Conservation (phyloP, 2,113 vertebrate species). For the Hippopotamus amphibius region DNA sequence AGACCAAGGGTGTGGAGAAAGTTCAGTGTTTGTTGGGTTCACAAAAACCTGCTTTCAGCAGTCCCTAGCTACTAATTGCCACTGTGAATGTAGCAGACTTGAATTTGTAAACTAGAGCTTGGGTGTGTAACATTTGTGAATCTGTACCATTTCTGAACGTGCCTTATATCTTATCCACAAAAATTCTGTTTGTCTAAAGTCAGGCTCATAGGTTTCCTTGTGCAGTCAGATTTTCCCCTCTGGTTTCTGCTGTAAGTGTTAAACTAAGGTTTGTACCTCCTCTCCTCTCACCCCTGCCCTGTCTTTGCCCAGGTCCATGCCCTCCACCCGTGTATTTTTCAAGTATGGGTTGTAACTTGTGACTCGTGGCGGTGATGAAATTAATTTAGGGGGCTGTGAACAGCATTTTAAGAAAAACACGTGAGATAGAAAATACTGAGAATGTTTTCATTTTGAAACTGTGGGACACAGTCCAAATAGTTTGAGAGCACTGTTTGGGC, state of each 20-base stretch:
- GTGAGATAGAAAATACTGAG: neutral
- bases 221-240: neutral
- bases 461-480: neutral
- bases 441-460: neutral
- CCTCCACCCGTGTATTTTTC: neutral
- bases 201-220: neutral
- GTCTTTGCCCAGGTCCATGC: neutral
- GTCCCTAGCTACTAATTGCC: neutral
- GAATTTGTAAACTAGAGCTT: neutral
- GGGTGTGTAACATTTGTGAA: neutral
- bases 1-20: neutral
- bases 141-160: neutral
- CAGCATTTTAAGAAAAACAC: neutral
- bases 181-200: neutral
- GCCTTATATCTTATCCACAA: neutral
- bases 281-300: rapidly evolving
- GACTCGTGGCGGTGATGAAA: neutral
- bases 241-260: neutral
- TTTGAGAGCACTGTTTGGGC: neutral
- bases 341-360: neutral
- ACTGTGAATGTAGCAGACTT: neutral
- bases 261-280: neutral
- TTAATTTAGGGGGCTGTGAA: neutral
- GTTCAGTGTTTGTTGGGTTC: neutral
- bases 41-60: neutral